Evolutionary conservation across 2,888 invertebrate genomes (phyloP), one percentile per base, ranked within the genome.

Genomic region (Erebia epiphron): DNA sequence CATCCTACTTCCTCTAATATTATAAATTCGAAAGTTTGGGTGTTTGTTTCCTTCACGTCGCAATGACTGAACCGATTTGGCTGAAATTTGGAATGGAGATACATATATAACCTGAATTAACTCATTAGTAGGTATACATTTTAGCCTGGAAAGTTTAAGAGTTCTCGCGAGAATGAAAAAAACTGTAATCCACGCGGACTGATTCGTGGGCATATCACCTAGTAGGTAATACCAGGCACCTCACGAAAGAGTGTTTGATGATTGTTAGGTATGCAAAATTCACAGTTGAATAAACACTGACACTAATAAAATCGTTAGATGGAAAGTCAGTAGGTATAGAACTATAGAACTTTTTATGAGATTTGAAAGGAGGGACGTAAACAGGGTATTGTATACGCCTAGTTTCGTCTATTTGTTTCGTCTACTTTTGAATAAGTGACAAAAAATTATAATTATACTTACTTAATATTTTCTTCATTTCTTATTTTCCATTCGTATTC

Each of bases 271-370:
- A 54, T 2, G 10, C 10, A 54, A 60, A 41, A 60, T 41, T 60
- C n/a, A 60, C 60, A 60, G 58, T 16, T 60, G 60, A 60, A 43
- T 60, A 43, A 60, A 60, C 41, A 10, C 60, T n/a, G 58, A 60
- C 58, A 60, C n/a, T n/a, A 60, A 41, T 26, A 57, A 26, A 60
- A 9, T n/a, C 41, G n/a, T n/a, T 60, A n/a, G 41, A 60, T 60
- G 41, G 41, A 60, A 60, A 60, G 60, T 18, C 16, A 49, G 41
- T 9, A 41, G 16, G 16, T 43, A 11, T 26, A 62, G 1, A 21
- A 16, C 3, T 26, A 3, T 1, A 41, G 43, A 60, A 60, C 43
- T 60, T 60, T 60, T 60, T 60, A n/a, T 16, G n/a, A n/a, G 16
- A 60, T 35, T 41, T 60, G n/a, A 41, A 60, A 60, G 60, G 41